Evolutionary conservation across 2,888 invertebrate genomes (phyloP), one percentile per base, ranked within the genome.

Genomic region (Tholera decimalis): DNA sequence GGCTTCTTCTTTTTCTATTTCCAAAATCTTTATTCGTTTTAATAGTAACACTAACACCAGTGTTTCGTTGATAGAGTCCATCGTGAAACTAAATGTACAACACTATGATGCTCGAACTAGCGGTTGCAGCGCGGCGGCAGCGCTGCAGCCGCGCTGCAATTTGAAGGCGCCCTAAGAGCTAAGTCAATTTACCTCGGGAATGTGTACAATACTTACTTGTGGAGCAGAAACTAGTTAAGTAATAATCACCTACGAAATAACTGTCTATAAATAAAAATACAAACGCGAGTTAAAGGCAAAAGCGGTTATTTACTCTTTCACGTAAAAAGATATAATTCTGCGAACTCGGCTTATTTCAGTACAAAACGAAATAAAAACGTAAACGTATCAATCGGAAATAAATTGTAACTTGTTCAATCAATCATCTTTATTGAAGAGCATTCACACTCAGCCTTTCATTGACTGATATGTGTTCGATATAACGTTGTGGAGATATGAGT

Each of bases 301-400:
- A 8, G 61, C 13, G 20, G 11, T 1, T 44, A 33, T 37, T 56
- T 8, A 37, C 24, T 22, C 0, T 35, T n/a, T 22, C 7, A 24
- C 22, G n/a, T 57, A 58, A 58, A 58, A 43, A 37, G 49, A 33
- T 18, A 18, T 33, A 41, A 46, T 59, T 59, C 41, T 2, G 13
- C 28, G 41, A 68, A 69, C 11, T 33, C 28, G 1, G n/a, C 8
- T 49, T n/a, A 11, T 46, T 41, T 37, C 9, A 28, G 9, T 35
- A 22, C 15, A 39, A 37, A 64, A 62, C 9, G 7, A 35, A 71
- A 54, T 35, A 50, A 41, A n/a, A n/a, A n/a, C n/a, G n/a, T n/a
- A n/a, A 50, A 41, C 18, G 28, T 49, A 55, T 58, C 65, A 55
- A 58, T 71, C 72, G 64, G 28, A 57, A 20, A n/a, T 58, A 57